A percentile compares a stretch with the other conserved stretches of the same genome.
Evolutionary conservation across 2,113 vertebrate genomes (phyloP).

Genomic region (Nothobranchius furzeri): DNA sequence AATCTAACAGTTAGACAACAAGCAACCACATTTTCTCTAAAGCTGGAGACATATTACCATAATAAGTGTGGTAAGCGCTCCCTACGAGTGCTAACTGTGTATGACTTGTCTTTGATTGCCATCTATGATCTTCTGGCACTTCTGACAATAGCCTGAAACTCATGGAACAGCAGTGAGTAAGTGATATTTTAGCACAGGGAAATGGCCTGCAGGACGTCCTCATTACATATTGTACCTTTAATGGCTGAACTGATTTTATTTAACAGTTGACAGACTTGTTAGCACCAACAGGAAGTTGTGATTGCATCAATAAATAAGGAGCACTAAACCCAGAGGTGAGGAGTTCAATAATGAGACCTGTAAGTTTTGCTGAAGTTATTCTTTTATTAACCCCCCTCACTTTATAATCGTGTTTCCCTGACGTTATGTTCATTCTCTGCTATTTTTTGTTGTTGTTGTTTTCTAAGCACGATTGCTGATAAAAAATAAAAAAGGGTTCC

Average conservation of each 20-base stretch:
- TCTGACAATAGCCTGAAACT: too few relatives aligned
- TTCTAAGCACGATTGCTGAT: conserved; percentile 63
- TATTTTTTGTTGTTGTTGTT: conserved; percentile 55
- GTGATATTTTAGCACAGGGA: too few relatives aligned
- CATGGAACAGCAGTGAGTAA: too few relatives aligned
- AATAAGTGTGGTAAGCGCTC: too few relatives aligned
- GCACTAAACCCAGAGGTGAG: conserved; percentile 47
- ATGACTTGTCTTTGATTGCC: too few relatives aligned
- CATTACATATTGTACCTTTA: conserved; percentile 8
- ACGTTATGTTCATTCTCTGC: conserved; percentile 64
- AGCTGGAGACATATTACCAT: too few relatives aligned
- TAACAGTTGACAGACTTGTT: conserved; percentile 50
- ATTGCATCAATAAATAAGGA: conserved; percentile 61
- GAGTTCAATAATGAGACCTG: conserved; percentile 64
- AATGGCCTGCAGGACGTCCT: too few relatives aligned
- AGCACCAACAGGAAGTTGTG: conserved; percentile 53
- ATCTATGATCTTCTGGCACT: too few relatives aligned
- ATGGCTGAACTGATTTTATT: conserved; percentile 43
- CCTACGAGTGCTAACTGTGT: too few relatives aligned
- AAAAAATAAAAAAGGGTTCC: conserved; percentile 27
- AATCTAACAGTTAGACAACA: too few relatives aligned
- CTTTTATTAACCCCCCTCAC: conserved; percentile 15
- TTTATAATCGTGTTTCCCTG: conserved; percentile 65
- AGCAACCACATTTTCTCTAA: too few relatives aligned
- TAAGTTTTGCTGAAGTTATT: conserved; percentile 63